Evolutionary conservation across 2,113 vertebrate species (phyloP).

Genomic region (Chascanopsetta lugubris): DNA sequence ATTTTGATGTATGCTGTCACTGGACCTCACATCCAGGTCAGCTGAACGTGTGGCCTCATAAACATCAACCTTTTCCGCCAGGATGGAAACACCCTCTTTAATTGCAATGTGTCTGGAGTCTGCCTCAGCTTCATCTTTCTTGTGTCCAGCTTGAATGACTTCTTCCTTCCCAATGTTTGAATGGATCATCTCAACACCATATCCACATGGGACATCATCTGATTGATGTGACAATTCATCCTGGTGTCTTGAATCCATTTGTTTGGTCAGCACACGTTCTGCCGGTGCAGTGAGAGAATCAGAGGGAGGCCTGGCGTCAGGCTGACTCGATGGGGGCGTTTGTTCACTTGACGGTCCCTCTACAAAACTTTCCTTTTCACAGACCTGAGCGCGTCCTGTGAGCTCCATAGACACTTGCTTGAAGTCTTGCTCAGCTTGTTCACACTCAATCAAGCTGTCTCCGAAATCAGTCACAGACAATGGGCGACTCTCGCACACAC

Average conservation of each 20-base stretch:
- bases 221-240: conserved; percentile 75
- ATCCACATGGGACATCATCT: conserved; percentile 76
- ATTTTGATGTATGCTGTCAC: not conserved
- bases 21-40: conserved; percentile 30
- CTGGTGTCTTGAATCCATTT: conserved; percentile 39
- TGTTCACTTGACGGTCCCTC: conserved; percentile 25
- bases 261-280: conserved; percentile 12
- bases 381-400: conserved; percentile 40
- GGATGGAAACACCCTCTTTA: conserved; percentile 10
- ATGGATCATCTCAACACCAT: conserved; percentile 39
- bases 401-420: conserved; percentile 66
- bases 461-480: conserved; percentile 75
- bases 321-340: not conserved
- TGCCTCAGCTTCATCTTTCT: conserved; percentile 17
- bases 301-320: not conserved
- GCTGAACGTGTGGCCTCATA: conserved; percentile 11
- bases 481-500: conserved; percentile 55
- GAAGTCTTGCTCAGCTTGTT: conserved; percentile 77
- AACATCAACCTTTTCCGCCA: conserved; percentile 16
- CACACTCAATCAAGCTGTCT: conserved; percentile 74
- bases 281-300: not conserved
- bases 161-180: conserved; percentile 28
- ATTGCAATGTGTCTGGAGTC: not conserved
- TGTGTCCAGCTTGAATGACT: conserved; percentile 17
- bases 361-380: conserved; percentile 11